phyloP scores from a whole-genome alignment of 2,113 vertebrate species.

The Geococcyx californianus region DNA sequence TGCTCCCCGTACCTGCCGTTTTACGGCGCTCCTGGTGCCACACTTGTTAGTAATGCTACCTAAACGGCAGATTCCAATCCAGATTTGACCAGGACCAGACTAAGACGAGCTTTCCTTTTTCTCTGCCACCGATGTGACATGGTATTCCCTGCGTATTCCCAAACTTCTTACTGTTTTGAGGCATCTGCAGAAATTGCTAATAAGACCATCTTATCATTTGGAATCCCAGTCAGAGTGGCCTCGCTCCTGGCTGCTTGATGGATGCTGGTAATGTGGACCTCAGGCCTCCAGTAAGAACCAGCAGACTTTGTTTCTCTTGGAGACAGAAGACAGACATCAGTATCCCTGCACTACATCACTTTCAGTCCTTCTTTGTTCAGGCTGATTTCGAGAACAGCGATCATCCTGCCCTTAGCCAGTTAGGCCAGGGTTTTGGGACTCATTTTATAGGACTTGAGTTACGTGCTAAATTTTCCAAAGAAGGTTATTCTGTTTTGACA shows the following conservation, averaged over 20 bases:
- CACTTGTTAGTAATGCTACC: not conserved
- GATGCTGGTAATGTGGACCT: not conserved
- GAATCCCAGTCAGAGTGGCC: not conserved
- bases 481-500: not conserved
- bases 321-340: not conserved
- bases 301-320: not conserved
- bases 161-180: not conserved
- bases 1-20: not conserved
- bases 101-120: not conserved
- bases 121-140: accelerated
- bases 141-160: not conserved
- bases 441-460: not conserved
- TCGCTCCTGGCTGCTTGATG: not conserved
- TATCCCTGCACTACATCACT: not conserved
- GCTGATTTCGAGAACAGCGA: not conserved
- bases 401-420: not conserved
- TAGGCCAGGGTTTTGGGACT: not conserved
- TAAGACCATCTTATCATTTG: not conserved
- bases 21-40: not conserved
- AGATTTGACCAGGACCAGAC: not conserved
- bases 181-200: not conserved
- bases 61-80: not conserved
- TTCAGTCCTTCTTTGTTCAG: not conserved
- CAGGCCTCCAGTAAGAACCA: not conserved
- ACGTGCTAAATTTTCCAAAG: not conserved